phyloP scores from a whole-genome alignment of 2,113 vertebrate genomes.

The Suricata suricatta region DNA sequence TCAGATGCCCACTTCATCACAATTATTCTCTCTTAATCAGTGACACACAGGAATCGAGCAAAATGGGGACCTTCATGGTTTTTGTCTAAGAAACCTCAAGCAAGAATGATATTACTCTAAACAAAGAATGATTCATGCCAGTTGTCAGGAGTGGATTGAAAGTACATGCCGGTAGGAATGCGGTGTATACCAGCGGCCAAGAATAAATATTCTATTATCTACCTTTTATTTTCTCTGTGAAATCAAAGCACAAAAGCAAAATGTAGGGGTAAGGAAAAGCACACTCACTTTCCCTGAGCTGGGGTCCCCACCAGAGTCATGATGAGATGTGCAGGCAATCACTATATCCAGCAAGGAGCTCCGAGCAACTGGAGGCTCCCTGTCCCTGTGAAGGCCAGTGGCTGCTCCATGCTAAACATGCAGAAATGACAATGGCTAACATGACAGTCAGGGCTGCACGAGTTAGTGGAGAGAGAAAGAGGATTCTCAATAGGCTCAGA shows the following conservation, averaged over 20 bases:
- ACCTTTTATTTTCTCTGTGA: not conserved
- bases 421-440: conserved; percentile 80
- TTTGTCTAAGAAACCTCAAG: conserved; percentile 44
- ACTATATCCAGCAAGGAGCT: conserved; percentile 68
- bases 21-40: conserved; percentile 47
- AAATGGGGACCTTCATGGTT: conserved; percentile 41
- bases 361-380: conserved; percentile 69
- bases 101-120: conserved; percentile 8
- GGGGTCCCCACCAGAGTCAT: conserved; percentile 60
- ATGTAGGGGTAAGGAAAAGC: conserved; percentile 54
- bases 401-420: conserved; percentile 77
- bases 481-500: conserved; percentile 63
- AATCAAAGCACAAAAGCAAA: conserved; percentile 39
- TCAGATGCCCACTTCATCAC: not conserved
- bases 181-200: not conserved
- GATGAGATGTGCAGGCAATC: conserved; percentile 61
- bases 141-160: conserved; percentile 41
- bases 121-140: conserved; percentile 57
- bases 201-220: conserved; percentile 56
- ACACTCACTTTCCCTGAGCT: not conserved
- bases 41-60: conserved; percentile 24
- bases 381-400: conserved; percentile 66
- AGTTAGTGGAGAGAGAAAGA: conserved; percentile 79
- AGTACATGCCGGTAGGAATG: not conserved
- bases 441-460: conserved; percentile 73